phyloP scores from a whole-genome alignment of 2,888 invertebrate genomes.

The Iphiclides podalirius region DNA sequence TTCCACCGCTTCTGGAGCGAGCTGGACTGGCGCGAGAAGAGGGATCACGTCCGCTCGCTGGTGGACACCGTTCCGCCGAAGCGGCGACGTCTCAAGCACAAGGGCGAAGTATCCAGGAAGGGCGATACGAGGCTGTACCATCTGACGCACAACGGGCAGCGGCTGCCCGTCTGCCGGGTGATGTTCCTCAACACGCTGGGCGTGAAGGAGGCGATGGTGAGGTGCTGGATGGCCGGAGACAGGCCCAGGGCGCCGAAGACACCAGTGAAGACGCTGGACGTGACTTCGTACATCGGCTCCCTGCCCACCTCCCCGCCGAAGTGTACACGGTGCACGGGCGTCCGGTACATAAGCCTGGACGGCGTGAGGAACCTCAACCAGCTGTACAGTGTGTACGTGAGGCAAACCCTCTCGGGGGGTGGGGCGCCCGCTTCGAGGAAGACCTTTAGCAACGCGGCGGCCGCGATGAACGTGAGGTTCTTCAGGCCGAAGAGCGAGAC shows the following conservation, averaged over 20 bases:
- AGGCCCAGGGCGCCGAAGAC: slow-evolving; percentile 38
- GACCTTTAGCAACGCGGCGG: slow-evolving; percentile 51
- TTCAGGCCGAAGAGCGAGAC: slow-evolving; percentile 53
- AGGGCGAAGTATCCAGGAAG: slow-evolving; percentile 45
- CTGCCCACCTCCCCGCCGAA: slow-evolving; percentile 46
- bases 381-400: slow-evolving; percentile 46
- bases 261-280: slow-evolving; percentile 47
- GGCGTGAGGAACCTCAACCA: slow-evolving; percentile 52
- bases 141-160: slow-evolving; percentile 35
- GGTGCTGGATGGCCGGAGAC: slow-evolving; percentile 46
- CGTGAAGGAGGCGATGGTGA: slow-evolving; percentile 55
- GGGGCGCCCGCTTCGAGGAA: slow-evolving; percentile 51
- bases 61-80: slow-evolving; percentile 49
- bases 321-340: slow-evolving; percentile 43
- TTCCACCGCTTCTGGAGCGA: slow-evolving; percentile 55
- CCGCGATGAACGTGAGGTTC: slow-evolving; percentile 45
- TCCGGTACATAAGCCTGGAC: slow-evolving; percentile 43
- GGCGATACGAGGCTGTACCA: slow-evolving; percentile 52
- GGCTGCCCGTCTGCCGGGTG: slow-evolving; percentile 45
- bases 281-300: slow-evolving; percentile 46
- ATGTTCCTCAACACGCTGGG: slow-evolving; percentile 59
- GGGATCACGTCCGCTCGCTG: slow-evolving; percentile 40
- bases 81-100: slow-evolving; percentile 40
- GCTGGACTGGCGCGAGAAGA: slow-evolving; percentile 53
- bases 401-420: slow-evolving; percentile 39